A percentile compares a stretch with the other conserved stretches of the same genome.
Evolutionary conservation across 1,140 invertebrate species (phyloP).

Genomic region (Mactra quadrangularis): DNA sequence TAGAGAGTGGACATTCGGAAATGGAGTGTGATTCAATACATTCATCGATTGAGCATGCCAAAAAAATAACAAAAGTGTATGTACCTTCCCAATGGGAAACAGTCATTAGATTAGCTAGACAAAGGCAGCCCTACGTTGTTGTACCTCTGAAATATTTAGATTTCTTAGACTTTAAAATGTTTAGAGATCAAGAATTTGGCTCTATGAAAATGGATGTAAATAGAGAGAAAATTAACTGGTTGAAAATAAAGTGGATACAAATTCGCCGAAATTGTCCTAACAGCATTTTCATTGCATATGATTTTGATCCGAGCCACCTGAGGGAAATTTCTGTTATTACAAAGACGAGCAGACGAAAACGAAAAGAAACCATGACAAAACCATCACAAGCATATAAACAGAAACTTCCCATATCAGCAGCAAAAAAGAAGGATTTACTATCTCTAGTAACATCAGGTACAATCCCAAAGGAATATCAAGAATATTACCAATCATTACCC

Average conservation of each 20-base stretch:
- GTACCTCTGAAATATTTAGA: conserved; percentile 48
- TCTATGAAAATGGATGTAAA: conserved; percentile 10
- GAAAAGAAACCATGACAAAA: background rate
- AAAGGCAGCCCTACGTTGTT: conserved; percentile 44
- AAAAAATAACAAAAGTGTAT: conserved; percentile 34
- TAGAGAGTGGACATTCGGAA: conserved; percentile 42
- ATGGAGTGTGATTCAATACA: conserved; percentile 52
- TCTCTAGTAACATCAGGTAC: conserved; percentile 17
- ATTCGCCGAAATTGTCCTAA: conserved; percentile 10
- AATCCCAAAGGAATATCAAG: conserved; percentile 34
- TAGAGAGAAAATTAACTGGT: conserved; percentile 55
- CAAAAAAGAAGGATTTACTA: conserved; percentile 57
- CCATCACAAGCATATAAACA: background rate
- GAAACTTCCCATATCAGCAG: conserved; percentile 48
- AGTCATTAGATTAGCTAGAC: conserved; percentile 43
- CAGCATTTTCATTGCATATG: conserved; percentile 25
- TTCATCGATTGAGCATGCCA: conserved; percentile 37
- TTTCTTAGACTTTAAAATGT: conserved; percentile 54
- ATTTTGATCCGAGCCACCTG: conserved; percentile 26
- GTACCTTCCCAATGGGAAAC: conserved; percentile 59
- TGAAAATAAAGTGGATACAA: conserved; percentile 54
- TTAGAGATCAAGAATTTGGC: background rate
- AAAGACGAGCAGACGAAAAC: conserved; percentile 5
- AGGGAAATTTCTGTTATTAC: background rate
- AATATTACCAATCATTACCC: conserved; percentile 15